Evolutionary conservation across 1,140 invertebrate species (phyloP), one percentile per base, ranked within the genome.

Genomic region (Conus ventricosus): DNA sequence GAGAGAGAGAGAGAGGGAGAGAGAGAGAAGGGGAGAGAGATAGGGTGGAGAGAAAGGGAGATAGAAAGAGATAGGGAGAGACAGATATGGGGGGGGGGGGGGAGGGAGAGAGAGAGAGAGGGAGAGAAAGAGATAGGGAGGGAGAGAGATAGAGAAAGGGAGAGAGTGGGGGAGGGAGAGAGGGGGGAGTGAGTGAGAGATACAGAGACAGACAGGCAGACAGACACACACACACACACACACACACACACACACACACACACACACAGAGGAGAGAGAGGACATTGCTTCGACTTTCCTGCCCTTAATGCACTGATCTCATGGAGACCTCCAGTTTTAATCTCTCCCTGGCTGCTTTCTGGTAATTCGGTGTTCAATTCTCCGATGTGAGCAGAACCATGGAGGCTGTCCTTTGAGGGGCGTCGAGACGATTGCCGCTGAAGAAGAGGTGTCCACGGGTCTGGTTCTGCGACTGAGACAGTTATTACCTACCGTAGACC

Each of bases 1-100:
- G 71, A 75, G n/a, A 75, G 71, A 75, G 71, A 17, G 71, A 75
- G 71, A 75, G 71, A 75, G 71, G 23, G 71, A 75, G 6, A 75
- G 71, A 75, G 71, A 75, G 71, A 4, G 71, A 75, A 6, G 23
- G 71, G 23, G 71, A 75, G 20, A 75, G 17, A n/a, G 71, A 75
- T 8, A 75, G 17, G 23, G n/a, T 6, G 8, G 71, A 75, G 71
- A 75, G 3, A 75, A 23, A n/a, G 71, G 23, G 71, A 75, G 20
- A 23, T 13, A 75, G 4, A 75, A 13, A 75, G 17, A n/a, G 71
- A 75, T 8, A 75, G 17, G 8, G 71, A 75, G 71, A 75, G 3
- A 75, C 1, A 75, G 3, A 75, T 8, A 75, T 13, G 23, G 71
- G 23, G 71, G 23, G 15, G 23, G 20, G 7, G 71, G 23, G 71